Evolutionary conservation across 2,113 vertebrate genomes (phyloP).

Genomic region (Penelope pileata): DNA sequence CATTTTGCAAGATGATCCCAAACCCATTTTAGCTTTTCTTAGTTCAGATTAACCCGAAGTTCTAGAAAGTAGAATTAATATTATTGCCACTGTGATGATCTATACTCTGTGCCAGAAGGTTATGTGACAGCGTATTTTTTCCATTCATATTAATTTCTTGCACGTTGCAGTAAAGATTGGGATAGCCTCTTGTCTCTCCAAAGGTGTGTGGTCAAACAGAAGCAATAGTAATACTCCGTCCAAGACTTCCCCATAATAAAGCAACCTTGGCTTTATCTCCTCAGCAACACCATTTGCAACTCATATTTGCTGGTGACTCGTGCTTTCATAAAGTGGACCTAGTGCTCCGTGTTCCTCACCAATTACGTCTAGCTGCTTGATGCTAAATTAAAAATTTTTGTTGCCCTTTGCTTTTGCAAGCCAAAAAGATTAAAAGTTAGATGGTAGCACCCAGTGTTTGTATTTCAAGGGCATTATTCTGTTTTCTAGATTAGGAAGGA

Average conservation of each 20-base stretch:
- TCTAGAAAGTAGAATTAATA: not conserved
- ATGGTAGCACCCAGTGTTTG: not conserved
- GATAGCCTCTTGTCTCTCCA: not conserved
- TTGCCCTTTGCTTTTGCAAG: not conserved
- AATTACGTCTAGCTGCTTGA: not conserved
- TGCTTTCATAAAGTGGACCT: not conserved
- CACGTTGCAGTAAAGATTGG: not conserved
- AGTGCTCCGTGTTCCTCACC: not conserved
- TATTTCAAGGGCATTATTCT: not conserved
- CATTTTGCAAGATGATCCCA: not conserved
- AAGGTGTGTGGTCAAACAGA: not conserved
- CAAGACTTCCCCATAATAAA: not conserved
- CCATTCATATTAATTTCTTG: not conserved
- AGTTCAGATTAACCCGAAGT: constrained; percentile 1
- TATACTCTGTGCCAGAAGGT: not conserved
- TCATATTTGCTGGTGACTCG: not conserved
- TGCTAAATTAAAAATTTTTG: not conserved
- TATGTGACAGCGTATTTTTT: not conserved
- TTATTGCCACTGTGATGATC: not conserved
- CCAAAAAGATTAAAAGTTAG: not conserved
- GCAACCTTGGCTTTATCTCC: not conserved
- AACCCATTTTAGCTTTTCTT: not conserved
- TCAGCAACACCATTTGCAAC: not conserved
- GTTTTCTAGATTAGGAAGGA: not conserved
- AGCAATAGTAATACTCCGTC: not conserved